Percentiles rank a stretch among this genome's conserved stretches.
phyloP scores from a whole-genome alignment of 2,113 vertebrate species.

The Semnornis frantzii region DNA sequence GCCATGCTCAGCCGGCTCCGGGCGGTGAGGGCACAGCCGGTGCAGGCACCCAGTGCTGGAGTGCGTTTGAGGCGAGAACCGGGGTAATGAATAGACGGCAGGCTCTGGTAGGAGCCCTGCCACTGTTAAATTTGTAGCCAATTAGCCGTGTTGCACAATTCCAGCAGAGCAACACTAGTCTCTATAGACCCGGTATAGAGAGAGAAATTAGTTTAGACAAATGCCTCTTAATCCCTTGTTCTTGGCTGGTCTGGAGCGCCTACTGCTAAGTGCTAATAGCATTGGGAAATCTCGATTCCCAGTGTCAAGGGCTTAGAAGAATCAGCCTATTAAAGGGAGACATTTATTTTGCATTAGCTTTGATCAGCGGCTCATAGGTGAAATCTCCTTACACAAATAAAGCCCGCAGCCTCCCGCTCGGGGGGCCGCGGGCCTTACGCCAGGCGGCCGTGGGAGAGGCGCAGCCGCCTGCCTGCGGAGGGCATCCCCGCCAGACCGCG shows the following conservation, averaged over 20 bases:
- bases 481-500: background rate
- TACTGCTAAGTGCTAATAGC: constrained; percentile 81
- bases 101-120: constrained; percentile 72
- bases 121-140: constrained; percentile 83
- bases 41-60: background rate
- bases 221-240: constrained; percentile 82
- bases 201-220: constrained; percentile 85
- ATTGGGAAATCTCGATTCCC: constrained; percentile 81
- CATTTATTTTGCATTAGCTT: constrained; percentile 76
- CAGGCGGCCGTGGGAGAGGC: background rate
- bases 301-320: constrained; percentile 79
- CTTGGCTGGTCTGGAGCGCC: constrained; percentile 77
- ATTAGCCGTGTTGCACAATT: constrained; percentile 83
- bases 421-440: background rate
- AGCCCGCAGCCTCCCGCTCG: constrained; percentile 12
- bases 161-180: constrained; percentile 80
- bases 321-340: constrained; percentile 74
- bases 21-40: background rate
- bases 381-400: constrained; percentile 70
- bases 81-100: constrained; percentile 22
- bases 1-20: background rate
- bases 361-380: constrained; percentile 72
- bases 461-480: too few relatives aligned
- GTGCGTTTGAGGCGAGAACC: background rate
- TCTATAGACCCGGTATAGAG: constrained; percentile 78